A percentile compares a stretch with the other conserved stretches of the same genome.
Evolutionary conservation across 1,140 invertebrate species (phyloP).

Genomic region (Schlechtendalia chinensis): DNA sequence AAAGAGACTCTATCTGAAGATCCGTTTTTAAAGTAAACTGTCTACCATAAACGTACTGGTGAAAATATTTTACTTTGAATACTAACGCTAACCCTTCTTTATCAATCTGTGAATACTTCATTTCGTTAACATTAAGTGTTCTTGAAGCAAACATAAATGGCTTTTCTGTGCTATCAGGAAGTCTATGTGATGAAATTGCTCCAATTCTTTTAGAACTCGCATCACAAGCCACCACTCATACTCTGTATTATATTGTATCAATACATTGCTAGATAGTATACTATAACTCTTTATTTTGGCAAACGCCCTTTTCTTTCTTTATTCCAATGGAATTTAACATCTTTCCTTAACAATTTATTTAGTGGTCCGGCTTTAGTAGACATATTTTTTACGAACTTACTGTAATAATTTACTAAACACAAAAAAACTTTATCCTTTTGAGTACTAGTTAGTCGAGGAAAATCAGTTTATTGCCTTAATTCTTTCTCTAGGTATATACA

Average conservation of each 20-base stretch:
- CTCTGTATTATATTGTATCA: constrained; percentile 54
- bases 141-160: constrained; percentile 33
- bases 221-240: constrained; percentile 51
- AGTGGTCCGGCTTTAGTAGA: constrained; percentile 53
- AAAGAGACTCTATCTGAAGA: too few species aligned
- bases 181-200: constrained; percentile 55
- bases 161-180: constrained; percentile 53
- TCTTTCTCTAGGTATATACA: not conserved
- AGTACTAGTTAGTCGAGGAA: not conserved
- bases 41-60: constrained; percentile 57
- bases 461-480: not conserved
- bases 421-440: constrained; percentile 50
- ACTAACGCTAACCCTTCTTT: constrained; percentile 59
- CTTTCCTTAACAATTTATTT: constrained; percentile 42
- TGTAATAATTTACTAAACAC: constrained; percentile 50
- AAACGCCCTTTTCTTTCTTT: constrained; percentile 45
- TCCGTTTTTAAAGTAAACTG: constrained; percentile 58
- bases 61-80: constrained; percentile 56
- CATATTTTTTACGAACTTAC: too few species aligned
- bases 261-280: constrained; percentile 49
- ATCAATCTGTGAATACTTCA: constrained; percentile 59
- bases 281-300: constrained; percentile 46
- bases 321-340: constrained; percentile 50
- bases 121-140: not conserved
- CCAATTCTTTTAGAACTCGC: constrained; percentile 53